phyloP scores from a whole-genome alignment of 2,113 vertebrate species.

The Chloroceryle aenea region DNA sequence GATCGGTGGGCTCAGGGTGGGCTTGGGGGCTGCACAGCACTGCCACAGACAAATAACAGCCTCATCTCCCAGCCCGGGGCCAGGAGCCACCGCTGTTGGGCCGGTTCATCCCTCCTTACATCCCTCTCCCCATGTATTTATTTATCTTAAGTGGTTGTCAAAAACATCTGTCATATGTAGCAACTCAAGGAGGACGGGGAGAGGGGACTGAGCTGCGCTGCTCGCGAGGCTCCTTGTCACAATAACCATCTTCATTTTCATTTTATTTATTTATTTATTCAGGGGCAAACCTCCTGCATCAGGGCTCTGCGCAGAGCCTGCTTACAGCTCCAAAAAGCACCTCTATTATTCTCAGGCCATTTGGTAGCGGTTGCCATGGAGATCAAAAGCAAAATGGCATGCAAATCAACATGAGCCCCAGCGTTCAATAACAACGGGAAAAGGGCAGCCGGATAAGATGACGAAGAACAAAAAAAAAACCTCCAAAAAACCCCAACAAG shows the following conservation, averaged over 20 bases:
- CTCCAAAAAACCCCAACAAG: neutral
- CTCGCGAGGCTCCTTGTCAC: neutral
- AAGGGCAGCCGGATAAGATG: slow-evolving; percentile 44
- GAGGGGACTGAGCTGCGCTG: fast-evolving
- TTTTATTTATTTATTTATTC: slow-evolving; percentile 34
- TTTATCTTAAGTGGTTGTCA: neutral
- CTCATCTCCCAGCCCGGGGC: neutral
- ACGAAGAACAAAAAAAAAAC: neutral
- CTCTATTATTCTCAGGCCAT: slow-evolving; percentile 78
- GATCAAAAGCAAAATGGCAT: slow-evolving; percentile 81
- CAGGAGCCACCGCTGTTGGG: fast-evolving
- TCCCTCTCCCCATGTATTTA: neutral
- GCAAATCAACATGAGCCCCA: slow-evolving; percentile 77
- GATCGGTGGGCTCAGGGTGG: fast-evolving
- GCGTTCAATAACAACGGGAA: slow-evolving; percentile 60
- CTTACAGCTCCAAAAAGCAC: slow-evolving; percentile 57
- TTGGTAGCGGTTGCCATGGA: slow-evolving; percentile 81
- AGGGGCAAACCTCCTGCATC: neutral
- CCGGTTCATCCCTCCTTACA: neutral
- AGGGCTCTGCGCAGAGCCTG: slow-evolving; percentile 38
- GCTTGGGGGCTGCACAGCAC: fast-evolving
- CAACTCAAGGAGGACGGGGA: neutral
- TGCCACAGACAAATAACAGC: neutral
- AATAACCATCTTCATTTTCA: neutral
- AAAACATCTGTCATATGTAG: neutral